These are phyloP conservation scores for Bibio marci DNA, from an alignment of 2,888 invertebrate species.

Conservation along the genomic window DNA sequence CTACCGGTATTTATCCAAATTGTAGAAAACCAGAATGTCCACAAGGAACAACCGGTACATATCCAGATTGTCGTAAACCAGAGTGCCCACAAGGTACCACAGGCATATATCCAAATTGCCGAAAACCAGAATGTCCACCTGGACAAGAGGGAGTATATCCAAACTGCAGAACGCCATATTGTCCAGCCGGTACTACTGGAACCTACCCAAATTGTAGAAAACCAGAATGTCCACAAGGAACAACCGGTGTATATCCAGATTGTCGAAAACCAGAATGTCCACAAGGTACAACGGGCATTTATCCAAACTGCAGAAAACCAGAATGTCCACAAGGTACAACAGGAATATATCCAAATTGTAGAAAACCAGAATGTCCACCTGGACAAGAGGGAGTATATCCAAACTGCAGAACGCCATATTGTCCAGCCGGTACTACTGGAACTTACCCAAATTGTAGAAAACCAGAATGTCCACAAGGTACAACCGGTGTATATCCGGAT, in stretches of 20 bases:
- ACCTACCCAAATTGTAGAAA: not conserved
- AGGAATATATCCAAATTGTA: slow-evolving; percentile 1
- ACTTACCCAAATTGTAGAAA: not conserved
- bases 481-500: slow-evolving; percentile 1
- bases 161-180: not conserved
- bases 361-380: slow-evolving; percentile 1
- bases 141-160: slow-evolving; percentile 1
- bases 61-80: not conserved
- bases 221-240: slow-evolving; percentile 3
- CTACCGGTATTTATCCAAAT: not conserved
- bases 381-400: slow-evolving; percentile 1
- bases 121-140: slow-evolving; percentile 2
- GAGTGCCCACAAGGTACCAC: not conserved
- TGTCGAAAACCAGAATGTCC: not conserved
- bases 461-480: slow-evolving; percentile 1
- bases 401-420: not conserved
- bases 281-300: not conserved
- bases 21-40: slow-evolving; percentile 2
- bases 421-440: slow-evolving; percentile 1
- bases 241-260: slow-evolving; percentile 2
- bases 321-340: not conserved
- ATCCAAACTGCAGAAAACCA: not conserved
- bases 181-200: slow-evolving; percentile 1
- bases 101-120: slow-evolving; percentile 1
- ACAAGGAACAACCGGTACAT: not conserved